Base-by-base conservation (phyloP, 2,797 vertebrate species). In the Hirundo rustica region DNA sequence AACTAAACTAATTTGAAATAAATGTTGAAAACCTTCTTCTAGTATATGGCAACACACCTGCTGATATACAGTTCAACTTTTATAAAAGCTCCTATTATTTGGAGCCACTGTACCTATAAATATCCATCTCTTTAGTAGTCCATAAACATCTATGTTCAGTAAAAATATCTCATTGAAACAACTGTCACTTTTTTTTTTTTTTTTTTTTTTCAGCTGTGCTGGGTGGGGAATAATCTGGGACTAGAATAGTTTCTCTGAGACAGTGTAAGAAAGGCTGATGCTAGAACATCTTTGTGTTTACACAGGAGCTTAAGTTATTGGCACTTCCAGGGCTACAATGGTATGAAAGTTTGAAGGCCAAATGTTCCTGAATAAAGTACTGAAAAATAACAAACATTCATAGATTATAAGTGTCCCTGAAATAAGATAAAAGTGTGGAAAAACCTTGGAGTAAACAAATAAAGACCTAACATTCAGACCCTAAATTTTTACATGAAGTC, bases 1-100 rank as follows among this genome's bases (percentile, higher is more conserved):
- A 89, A 74, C 36, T 74, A 88, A 89, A 91, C 13, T 40, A 64
- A 89, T 85, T 93, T 74, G 53, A 77, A 85, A 62, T 85, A 87
- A 92, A 87, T 22, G 4, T 45, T 85, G 42, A 87, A 89, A 87
- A 87, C 9, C 16, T 72, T 72, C 17, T 88, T 78, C 34, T 61
- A 79, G 9, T 34, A 36, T 44, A 32, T 45, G 19, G 57, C 67
- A 87, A 67, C 42, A 64, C 29, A 38, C 60, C 21, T 84, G 44
- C 26, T 79, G 15, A 9, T 64, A 50, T 27, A 38, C 17, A 36
- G 6, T 45, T 79, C 22, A 79, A 9, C 12, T 73, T 73, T 55
- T 51, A 50, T 34, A 44, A 60, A 89, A 80, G 8, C 4, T 48
- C 5, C 12, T 73, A 8, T 62, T 89, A 51, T 73, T 54, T 79